These are phyloP conservation scores for Ochropleura leucogaster DNA, from an alignment of 2,888 invertebrate species.

Conservation along the genomic window DNA sequence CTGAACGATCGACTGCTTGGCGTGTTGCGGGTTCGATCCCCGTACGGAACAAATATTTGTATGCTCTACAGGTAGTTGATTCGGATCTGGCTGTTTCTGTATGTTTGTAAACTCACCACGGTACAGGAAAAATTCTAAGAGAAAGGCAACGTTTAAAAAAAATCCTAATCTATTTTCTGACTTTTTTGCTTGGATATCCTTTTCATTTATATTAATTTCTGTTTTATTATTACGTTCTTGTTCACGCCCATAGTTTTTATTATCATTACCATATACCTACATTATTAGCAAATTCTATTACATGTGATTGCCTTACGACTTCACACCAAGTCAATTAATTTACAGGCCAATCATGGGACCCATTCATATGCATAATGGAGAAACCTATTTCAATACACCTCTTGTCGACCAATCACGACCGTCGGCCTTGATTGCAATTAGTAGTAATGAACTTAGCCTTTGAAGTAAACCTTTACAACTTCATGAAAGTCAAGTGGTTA, in stretches of 20 bases:
- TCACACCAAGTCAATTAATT: slow-evolving; percentile 2
- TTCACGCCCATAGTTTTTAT: neutral
- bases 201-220: neutral
- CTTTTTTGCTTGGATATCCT: neutral
- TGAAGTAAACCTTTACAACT: neutral
- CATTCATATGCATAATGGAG: slow-evolving; percentile 25
- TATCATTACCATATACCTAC: neutral
- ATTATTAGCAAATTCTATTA: neutral
- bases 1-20: too few species aligned
- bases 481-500: neutral
- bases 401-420: slow-evolving; percentile 20
- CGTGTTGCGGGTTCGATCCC: too few species aligned
- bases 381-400: slow-evolving; percentile 21
- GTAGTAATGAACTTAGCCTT: slow-evolving; percentile 11
- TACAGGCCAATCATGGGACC: slow-evolving; percentile 9
- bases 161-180: neutral
- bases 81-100: neutral
- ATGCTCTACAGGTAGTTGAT: too few species aligned
- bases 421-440: slow-evolving; percentile 24
- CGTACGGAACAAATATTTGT: too few species aligned
- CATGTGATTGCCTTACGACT: neutral
- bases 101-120: neutral
- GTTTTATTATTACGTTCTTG: neutral
- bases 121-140: neutral
- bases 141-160: too few species aligned